phyloP scores from a whole-genome alignment of 2,888 invertebrate species.

The Pachliopta kotzebuea region DNA sequence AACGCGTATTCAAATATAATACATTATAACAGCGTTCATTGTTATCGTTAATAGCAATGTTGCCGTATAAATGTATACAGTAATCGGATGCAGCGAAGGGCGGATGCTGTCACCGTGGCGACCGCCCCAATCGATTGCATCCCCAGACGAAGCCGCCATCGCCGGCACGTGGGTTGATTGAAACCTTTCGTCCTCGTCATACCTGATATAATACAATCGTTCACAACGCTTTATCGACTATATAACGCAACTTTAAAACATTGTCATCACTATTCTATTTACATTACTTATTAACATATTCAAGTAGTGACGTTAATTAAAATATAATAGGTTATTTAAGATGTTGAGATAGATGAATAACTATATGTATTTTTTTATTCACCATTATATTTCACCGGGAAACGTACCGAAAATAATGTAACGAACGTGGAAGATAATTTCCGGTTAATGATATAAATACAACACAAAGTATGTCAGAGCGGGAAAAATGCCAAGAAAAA shows the following conservation, averaged over 20 bases:
- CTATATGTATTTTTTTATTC: too few species aligned
- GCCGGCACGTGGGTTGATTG: slow-evolving; percentile 23
- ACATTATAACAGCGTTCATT: not conserved
- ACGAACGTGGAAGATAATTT: slow-evolving; percentile 8
- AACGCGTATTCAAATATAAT: too few species aligned
- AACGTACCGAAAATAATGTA: not conserved
- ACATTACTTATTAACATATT: too few species aligned
- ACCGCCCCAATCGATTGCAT: slow-evolving; percentile 50
- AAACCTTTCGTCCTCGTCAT: slow-evolving; percentile 15
- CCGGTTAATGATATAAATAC: slow-evolving; percentile 26
- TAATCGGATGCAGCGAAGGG: slow-evolving; percentile 19
- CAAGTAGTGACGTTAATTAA: too few species aligned
- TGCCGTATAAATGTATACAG: not conserved
- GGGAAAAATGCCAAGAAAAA: slow-evolving; percentile 26
- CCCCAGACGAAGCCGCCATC: slow-evolving; percentile 29
- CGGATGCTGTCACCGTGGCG: slow-evolving; percentile 40
- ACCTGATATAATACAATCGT: not conserved
- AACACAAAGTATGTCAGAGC: slow-evolving; percentile 7
- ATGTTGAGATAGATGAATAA: too few species aligned
- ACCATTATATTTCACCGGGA: not conserved
- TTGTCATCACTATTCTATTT: not conserved
- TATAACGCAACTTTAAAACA: not conserved
- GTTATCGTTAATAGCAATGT: not conserved
- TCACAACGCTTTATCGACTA: not conserved
- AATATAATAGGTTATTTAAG: too few species aligned